These are phyloP conservation scores for Porphyrio hochstetteri DNA, from an alignment of 2,113 vertebrate species.

Conservation along the genomic window DNA sequence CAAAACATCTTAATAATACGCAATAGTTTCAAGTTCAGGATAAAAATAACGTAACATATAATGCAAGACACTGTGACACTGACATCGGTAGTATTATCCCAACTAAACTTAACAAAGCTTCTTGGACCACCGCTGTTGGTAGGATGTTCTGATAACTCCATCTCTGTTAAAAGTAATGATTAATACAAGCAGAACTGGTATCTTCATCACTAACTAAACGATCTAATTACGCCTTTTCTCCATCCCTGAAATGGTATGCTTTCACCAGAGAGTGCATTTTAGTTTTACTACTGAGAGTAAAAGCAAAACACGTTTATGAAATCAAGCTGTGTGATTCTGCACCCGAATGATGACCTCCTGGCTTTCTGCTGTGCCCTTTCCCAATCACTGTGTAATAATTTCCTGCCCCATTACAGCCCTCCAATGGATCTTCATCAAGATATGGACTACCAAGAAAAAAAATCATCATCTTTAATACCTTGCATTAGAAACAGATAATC, in stretches of 20 bases:
- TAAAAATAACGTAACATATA: not conserved
- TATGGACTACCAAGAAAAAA: not conserved
- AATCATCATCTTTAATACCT: not conserved
- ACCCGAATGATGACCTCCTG: not conserved
- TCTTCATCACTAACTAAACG: conserved; percentile 2
- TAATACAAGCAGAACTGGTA: not conserved
- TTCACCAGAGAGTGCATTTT: not conserved
- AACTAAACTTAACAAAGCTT: not conserved
- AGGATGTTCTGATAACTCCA: not conserved
- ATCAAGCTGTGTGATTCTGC: not conserved
- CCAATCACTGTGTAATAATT: not conserved
- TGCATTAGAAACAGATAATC: not conserved
- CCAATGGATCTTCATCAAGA: not conserved
- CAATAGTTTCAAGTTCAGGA: not conserved
- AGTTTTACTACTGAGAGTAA: conserved; percentile 28
- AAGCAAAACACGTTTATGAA: conserved; percentile 16
- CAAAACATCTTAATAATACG: not conserved
- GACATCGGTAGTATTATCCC: not conserved
- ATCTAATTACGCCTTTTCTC: conserved; percentile 39
- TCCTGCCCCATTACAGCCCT: not conserved
- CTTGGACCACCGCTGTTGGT: not conserved
- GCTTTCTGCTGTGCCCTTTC: not conserved
- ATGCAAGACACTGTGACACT: not conserved
- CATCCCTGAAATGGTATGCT: conserved; percentile 27
- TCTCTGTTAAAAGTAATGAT: not conserved